Evolutionary conservation across 2,797 vertebrate species (phyloP).

Genomic region (Natrix natrix): DNA sequence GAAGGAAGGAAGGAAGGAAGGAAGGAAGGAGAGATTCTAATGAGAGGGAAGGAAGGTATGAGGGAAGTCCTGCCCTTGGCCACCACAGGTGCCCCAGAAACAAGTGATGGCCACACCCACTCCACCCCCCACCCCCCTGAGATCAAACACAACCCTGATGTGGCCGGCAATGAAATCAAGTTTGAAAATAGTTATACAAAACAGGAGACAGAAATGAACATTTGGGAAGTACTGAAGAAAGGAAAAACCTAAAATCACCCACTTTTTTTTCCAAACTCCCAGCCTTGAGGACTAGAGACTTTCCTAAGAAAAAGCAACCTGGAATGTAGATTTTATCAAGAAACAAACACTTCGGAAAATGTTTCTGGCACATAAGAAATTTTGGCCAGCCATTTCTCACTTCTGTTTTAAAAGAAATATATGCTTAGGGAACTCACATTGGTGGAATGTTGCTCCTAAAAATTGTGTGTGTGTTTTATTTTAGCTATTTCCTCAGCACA

Average conservation of each 20-base stretch:
- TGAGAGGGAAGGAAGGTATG: no score
- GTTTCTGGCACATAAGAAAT: background rate
- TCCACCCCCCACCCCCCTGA: no score
- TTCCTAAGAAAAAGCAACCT: background rate
- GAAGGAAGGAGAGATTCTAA: no score
- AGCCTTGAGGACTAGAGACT: background rate
- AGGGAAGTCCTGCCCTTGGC: no score
- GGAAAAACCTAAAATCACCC: background rate
- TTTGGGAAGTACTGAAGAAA: background rate
- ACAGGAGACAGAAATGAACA: background rate
- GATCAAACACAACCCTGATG: no score
- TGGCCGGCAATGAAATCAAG: no score
- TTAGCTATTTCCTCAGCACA: slow-evolving; percentile 96
- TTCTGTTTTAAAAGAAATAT: background rate
- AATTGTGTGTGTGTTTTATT: background rate
- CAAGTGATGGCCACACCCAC: no score
- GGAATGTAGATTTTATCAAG: background rate
- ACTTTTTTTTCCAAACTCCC: background rate
- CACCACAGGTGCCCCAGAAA: no score
- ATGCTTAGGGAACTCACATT: background rate
- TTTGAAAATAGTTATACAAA: background rate
- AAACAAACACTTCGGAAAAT: background rate
- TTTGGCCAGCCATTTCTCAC: background rate
- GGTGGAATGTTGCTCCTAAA: background rate
- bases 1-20: no score